Conservation (phyloP, 53 echinoderm and acorn worm species). For the Astropecten irregularis region DNA sequence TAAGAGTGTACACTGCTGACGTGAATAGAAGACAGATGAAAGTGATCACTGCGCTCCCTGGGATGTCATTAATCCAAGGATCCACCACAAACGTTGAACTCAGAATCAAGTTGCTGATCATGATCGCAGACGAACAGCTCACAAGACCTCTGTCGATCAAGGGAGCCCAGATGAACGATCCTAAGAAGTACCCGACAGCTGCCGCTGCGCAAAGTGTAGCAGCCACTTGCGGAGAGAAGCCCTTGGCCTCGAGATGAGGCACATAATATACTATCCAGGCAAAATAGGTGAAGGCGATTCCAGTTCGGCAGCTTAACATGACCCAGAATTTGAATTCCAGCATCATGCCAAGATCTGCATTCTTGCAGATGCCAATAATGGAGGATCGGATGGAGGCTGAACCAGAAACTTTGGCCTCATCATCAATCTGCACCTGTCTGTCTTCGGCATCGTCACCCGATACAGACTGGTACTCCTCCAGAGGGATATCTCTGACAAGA, state of each 20-base stretch:
- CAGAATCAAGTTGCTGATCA: neutral
- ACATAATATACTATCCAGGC: neutral
- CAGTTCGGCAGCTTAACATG: neutral
- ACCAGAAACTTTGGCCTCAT: too few relatives aligned
- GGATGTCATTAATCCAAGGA: neutral
- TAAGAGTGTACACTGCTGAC: neutral
- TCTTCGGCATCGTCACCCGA: too few relatives aligned
- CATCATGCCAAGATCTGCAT: too few relatives aligned
- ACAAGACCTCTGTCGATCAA: neutral
- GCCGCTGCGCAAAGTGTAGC: neutral
- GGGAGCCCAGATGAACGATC: neutral
- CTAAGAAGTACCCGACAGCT: neutral
- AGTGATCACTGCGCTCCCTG: neutral
- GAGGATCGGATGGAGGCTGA: too few relatives aligned
- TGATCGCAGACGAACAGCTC: neutral
- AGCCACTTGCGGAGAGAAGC: neutral
- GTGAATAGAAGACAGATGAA: neutral
- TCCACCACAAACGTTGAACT: neutral
- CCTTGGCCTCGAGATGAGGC: neutral
- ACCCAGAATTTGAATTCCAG: neutral
- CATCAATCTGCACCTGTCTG: too few relatives aligned
- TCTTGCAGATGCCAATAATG: too few relatives aligned
- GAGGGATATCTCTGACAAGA: too few relatives aligned
- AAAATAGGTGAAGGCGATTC: neutral
- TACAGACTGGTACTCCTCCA: too few relatives aligned